Evolutionary conservation across 1,140 invertebrate species (phyloP).

Genomic region (Drosophila sp.): DNA sequence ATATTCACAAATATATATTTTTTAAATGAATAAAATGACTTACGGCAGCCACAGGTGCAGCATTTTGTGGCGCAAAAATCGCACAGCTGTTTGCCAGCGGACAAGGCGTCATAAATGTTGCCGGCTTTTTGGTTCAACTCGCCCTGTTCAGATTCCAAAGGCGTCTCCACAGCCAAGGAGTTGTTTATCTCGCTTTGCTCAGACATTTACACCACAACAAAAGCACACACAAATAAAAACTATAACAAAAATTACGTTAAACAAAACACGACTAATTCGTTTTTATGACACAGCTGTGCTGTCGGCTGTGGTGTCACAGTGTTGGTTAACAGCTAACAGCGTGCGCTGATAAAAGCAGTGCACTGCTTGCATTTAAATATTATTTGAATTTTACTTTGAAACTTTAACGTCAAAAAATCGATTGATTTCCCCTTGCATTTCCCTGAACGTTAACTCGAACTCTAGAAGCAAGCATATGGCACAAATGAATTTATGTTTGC

Average conservation of each 20-base stretch:
- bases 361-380: not conserved
- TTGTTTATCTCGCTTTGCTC: not conserved
- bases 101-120: not conserved
- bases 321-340: slow-evolving; percentile 17
- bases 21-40: slow-evolving; percentile 13
- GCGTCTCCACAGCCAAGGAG: too few relatives aligned
- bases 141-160: not conserved
- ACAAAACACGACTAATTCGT: not conserved
- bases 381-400: slow-evolving; percentile 14
- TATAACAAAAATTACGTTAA: not conserved
- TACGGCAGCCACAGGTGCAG: slow-evolving; percentile 55
- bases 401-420: not conserved
- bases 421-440: too few relatives aligned
- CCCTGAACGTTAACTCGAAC: too few relatives aligned
- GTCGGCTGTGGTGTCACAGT: slow-evolving; percentile 5
- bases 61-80: slow-evolving; percentile 1
- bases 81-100: slow-evolving; percentile 17
- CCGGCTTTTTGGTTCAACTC: not conserved
- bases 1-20: not conserved
- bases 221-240: not conserved
- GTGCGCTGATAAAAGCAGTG: not conserved
- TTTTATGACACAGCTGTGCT: slow-evolving; percentile 27
- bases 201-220: not conserved
- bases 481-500: slow-evolving; percentile 11
- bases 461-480: too few relatives aligned